Conservation (phyloP, 2,797 vertebrate genomes). For the Sitta carolinensis region DNA sequence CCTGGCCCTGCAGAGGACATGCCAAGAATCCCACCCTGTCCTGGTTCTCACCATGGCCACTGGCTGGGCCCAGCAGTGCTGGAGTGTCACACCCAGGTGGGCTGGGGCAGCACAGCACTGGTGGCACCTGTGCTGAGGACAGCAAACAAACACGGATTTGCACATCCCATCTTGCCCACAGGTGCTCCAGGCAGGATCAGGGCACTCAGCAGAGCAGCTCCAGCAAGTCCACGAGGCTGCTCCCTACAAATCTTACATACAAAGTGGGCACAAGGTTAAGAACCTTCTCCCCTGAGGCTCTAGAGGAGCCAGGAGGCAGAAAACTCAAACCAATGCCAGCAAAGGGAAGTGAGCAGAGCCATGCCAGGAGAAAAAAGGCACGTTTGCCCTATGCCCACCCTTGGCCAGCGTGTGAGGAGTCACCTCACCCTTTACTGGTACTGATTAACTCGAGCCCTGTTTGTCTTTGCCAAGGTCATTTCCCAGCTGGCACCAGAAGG, state of each 20-base stretch:
- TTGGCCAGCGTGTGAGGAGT: not conserved
- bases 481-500: not conserved
- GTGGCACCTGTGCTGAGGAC: not conserved
- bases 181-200: not conserved
- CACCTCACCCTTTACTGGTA: not conserved
- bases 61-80: not conserved
- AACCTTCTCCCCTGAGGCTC: not conserved
- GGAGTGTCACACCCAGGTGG: not conserved
- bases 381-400: not conserved
- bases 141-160: not conserved
- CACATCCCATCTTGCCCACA: not conserved
- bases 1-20: not conserved
- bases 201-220: not conserved
- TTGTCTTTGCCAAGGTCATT: not conserved
- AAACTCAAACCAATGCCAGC: not conserved
- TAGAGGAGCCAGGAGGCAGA: not conserved
- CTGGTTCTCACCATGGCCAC: not conserved
- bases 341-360: fast-evolving
- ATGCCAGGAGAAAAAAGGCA: not conserved
- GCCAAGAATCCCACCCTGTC: not conserved
- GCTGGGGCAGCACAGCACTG: not conserved
- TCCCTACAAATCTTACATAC: not conserved
- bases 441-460: constrained; percentile 2
- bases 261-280: not conserved
- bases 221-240: not conserved